Evolutionary conservation across 2,113 vertebrate genomes (phyloP).

Genomic region (Phaethon lepturus): DNA sequence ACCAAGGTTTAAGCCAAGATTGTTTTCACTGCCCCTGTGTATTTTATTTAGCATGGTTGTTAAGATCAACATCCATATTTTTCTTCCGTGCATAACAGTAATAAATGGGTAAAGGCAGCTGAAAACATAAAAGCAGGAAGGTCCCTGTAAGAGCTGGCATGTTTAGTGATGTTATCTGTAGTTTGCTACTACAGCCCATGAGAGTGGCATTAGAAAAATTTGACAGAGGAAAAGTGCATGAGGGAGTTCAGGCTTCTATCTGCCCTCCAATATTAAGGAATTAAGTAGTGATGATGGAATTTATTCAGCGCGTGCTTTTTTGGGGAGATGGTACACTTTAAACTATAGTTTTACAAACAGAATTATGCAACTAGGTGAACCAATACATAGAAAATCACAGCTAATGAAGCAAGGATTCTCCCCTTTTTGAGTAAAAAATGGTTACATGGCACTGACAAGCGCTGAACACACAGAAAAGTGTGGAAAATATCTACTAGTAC

Average conservation of each 20-base stretch:
- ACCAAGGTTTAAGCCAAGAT: background rate
- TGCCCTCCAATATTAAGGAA: background rate
- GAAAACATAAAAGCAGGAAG: background rate
- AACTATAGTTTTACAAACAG: background rate
- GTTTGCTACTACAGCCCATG: background rate
- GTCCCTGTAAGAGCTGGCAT: background rate
- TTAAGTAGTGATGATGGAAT: background rate
- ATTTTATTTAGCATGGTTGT: background rate
- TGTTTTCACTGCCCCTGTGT: background rate
- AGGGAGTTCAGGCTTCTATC: background rate
- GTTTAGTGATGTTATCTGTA: background rate
- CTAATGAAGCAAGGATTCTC: background rate
- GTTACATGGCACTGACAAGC: background rate
- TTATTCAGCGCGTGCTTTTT: background rate
- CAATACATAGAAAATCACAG: background rate
- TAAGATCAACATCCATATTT: background rate
- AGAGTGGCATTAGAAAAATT: background rate
- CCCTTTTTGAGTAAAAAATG: background rate
- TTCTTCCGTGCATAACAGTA: background rate
- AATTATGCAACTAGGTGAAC: background rate
- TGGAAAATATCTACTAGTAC: background rate
- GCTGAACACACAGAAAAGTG: background rate
- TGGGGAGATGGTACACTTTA: background rate
- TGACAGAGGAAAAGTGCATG: background rate
- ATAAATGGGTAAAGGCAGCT: background rate